Base-by-base conservation (phyloP, 2,797 vertebrate genomes). In the Arnoldichthys spilopterus region DNA sequence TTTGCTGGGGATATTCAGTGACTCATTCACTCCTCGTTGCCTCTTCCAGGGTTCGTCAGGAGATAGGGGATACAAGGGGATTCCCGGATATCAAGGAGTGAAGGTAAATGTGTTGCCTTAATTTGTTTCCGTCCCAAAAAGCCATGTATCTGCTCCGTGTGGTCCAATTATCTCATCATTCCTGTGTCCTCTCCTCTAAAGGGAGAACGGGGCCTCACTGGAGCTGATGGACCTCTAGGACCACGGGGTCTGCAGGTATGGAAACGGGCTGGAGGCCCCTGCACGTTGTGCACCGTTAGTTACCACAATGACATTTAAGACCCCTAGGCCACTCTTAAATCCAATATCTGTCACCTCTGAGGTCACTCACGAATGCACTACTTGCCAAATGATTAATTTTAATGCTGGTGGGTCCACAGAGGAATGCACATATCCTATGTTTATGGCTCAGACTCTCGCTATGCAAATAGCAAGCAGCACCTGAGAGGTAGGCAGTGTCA, bases 21-120 rank as follows among this genome's bases (percentile, higher is more conserved):
- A 80, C 80, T 85, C 74, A 83, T 77, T 75, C 64, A 84, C 76
- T 61, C 75, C 73, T 88, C 70, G 34, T 78, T 85, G 64, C 61
- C 67, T 79, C n/a, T 76, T 82, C 66, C 78, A 86, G 92, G 94
- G 92, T 34, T 59, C 82, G 43, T 81, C 89, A 89, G 94, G 94
- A 26, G 86, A 91, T 84, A 81, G 4, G 49, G 93, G 92, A 85
- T 87, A 91, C 79, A 91, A 92, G 84, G 92, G 93, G 56, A 92
- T 96, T 84, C 83, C 79, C 4, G 94, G 94, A 53, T 95, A 92
- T 89, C 87, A 91, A 87, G 93, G 92, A 88, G 90, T 95, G n/a
- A 96, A 95, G 92, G 93, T 95, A 93, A 66, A 74, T 74, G 82
- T 59, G 49, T 49, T 76, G 56, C 32, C 22, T 68, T 72, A 45